Evolutionary conservation across 1,140 invertebrate genomes (phyloP).

Genomic region (Stegodyphus dumicola): DNA sequence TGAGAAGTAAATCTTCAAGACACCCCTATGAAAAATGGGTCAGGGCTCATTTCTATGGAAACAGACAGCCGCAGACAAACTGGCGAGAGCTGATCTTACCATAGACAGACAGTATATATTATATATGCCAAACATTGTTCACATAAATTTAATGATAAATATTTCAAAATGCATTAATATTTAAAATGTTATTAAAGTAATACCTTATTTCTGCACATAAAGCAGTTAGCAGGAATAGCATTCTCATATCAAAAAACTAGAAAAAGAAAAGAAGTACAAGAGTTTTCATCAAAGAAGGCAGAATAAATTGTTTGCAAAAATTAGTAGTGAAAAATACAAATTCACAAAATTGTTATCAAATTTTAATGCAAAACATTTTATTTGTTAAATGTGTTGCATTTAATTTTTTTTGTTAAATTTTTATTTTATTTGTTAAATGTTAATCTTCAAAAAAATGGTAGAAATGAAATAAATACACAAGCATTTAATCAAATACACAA

Average conservation of each 20-base stretch:
- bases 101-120: too few relatives aligned
- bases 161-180: background rate
- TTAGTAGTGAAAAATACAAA: too few relatives aligned
- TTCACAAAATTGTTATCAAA: too few relatives aligned
- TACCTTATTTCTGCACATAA: slow-evolving; percentile 76
- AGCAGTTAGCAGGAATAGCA: slow-evolving; percentile 89
- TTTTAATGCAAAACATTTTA: too few relatives aligned
- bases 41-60: too few relatives aligned
- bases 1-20: too few relatives aligned
- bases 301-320: too few relatives aligned
- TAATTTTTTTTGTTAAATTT: slow-evolving; percentile 2
- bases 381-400: background rate
- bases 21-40: too few relatives aligned
- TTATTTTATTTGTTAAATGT: background rate
- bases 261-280: slow-evolving; percentile 61
- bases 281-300: background rate
- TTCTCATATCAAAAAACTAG: slow-evolving; percentile 84
- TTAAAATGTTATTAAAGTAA: background rate
- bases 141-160: background rate
- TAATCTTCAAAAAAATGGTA: background rate
- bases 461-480: background rate
- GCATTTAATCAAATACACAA: background rate
- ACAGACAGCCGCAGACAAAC: too few relatives aligned
- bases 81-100: too few relatives aligned
- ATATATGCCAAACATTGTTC: background rate